Conservation (phyloP, 2,113 vertebrate species). For the Pao palembangensis region DNA sequence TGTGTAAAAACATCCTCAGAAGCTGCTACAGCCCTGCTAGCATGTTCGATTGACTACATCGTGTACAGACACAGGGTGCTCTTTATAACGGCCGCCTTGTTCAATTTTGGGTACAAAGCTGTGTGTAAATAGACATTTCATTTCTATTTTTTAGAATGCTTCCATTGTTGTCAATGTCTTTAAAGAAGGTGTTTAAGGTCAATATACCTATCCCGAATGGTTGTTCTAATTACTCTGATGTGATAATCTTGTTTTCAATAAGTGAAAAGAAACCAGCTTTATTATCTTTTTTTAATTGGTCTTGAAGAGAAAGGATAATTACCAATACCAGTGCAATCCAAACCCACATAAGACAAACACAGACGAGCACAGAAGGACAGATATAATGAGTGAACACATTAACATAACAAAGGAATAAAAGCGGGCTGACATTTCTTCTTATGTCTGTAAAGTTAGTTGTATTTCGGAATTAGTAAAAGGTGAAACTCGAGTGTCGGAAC, state of each 20-base stretch:
- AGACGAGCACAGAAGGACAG: background rate
- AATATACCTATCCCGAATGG: too few species aligned
- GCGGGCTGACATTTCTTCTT: conserved; percentile 9
- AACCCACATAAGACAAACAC: conserved; percentile 18
- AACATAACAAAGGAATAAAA: conserved; percentile 23
- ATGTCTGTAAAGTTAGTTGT: conserved; percentile 15
- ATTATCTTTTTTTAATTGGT: conserved; percentile 20
- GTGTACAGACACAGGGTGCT: background rate
- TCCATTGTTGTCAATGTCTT: background rate
- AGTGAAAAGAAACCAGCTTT: background rate
- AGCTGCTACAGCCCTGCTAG: background rate
- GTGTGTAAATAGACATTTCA: too few species aligned
- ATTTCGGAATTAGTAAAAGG: conserved; percentile 44
- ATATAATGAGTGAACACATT: conserved; percentile 21
- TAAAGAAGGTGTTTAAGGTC: too few species aligned
- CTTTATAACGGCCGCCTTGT: background rate
- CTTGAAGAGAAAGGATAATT: conserved; percentile 9
- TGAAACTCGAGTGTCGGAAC: conserved; percentile 21
- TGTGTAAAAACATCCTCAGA: background rate
- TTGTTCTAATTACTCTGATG: too few species aligned
- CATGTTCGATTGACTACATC: background rate
- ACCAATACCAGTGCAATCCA: conserved; percentile 12
- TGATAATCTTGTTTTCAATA: background rate
- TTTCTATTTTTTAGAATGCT: background rate
- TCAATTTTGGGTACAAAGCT: background rate